A percentile compares a stretch with the other conserved stretches of the same genome.
These are phyloP conservation scores for Vanessa cardui DNA, from an alignment of 2,888 invertebrate species.

Conservation along the genomic window DNA sequence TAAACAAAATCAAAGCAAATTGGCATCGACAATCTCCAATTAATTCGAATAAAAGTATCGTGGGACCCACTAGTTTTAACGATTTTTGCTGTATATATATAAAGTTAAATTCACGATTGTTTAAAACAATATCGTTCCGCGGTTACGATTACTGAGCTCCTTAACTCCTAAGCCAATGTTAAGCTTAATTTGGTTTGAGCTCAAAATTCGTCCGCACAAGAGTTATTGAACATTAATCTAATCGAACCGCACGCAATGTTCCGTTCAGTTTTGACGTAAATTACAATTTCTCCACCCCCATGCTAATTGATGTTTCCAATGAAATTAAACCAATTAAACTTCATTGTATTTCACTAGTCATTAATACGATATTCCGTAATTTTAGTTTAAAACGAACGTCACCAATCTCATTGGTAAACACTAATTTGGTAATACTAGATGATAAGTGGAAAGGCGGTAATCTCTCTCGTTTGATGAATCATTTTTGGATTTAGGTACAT, in stretches of 20 bases:
- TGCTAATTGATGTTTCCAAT: slow-evolving; percentile 63
- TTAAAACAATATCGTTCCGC: neutral
- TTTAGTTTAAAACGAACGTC: slow-evolving; percentile 40
- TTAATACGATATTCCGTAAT: slow-evolving; percentile 54
- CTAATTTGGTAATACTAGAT: slow-evolving; percentile 14
- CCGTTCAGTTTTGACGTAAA: slow-evolving; percentile 51
- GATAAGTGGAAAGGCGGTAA: slow-evolving; percentile 16
- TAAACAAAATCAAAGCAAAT: too few relatives aligned
- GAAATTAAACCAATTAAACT: slow-evolving; percentile 65
- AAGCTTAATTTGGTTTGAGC: slow-evolving; percentile 27
- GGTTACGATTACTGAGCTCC: slow-evolving; percentile 9
- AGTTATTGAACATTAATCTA: slow-evolving; percentile 57
- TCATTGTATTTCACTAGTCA: slow-evolving; percentile 58
- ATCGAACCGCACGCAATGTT: slow-evolving; percentile 48
- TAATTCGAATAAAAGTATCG: too few relatives aligned
- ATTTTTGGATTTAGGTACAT: slow-evolving; percentile 25
- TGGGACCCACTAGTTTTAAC: too few relatives aligned
- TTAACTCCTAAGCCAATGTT: slow-evolving; percentile 24
- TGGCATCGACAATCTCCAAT: too few relatives aligned
- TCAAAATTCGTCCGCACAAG: slow-evolving; percentile 26
- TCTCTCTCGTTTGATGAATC: slow-evolving; percentile 16
- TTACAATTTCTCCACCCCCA: slow-evolving; percentile 51
- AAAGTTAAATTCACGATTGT: too few relatives aligned
- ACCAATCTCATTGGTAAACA: slow-evolving; percentile 11
- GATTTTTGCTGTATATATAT: too few relatives aligned